These are phyloP conservation scores for Nibea coibor DNA, from an alignment of 2,113 vertebrate species.

Conservation along the genomic window DNA sequence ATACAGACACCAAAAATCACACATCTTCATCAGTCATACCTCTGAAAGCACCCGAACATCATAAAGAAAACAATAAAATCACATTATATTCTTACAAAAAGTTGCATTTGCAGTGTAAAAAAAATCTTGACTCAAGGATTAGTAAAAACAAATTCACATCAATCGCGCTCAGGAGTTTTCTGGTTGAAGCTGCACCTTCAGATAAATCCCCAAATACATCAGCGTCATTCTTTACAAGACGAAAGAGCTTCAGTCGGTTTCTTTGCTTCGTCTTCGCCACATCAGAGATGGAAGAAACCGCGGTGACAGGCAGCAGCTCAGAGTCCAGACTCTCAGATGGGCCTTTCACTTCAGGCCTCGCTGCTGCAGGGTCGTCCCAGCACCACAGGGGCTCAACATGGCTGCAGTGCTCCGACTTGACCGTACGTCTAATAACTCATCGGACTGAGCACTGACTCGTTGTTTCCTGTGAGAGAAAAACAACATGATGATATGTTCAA, in stretches of 20 bases:
- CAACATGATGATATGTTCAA: not conserved
- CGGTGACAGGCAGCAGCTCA: not conserved
- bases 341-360: not conserved
- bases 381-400: slow-evolving; percentile 9
- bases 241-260: not conserved
- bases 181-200: not conserved
- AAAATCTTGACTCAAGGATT: not conserved
- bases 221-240: not conserved
- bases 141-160: slow-evolving; percentile 1
- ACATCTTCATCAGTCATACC: slow-evolving; percentile 14
- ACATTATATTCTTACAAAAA: slow-evolving; percentile 19
- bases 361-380: slow-evolving; percentile 7
- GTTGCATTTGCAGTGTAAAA: slow-evolving; percentile 12
- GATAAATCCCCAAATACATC: not conserved
- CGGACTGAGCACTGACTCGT: not conserved
- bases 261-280: not conserved
- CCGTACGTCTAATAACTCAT: not conserved
- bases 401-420: not conserved
- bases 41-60: slow-evolving; percentile 10
- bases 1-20: not conserved
- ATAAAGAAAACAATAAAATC: not conserved
- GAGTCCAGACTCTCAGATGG: not conserved
- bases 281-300: not conserved
- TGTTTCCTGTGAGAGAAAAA: slow-evolving; percentile 20
- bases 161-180: not conserved